phyloP scores from a whole-genome alignment of 2,113 vertebrate species.

The Campylomormyrus tamandua region DNA sequence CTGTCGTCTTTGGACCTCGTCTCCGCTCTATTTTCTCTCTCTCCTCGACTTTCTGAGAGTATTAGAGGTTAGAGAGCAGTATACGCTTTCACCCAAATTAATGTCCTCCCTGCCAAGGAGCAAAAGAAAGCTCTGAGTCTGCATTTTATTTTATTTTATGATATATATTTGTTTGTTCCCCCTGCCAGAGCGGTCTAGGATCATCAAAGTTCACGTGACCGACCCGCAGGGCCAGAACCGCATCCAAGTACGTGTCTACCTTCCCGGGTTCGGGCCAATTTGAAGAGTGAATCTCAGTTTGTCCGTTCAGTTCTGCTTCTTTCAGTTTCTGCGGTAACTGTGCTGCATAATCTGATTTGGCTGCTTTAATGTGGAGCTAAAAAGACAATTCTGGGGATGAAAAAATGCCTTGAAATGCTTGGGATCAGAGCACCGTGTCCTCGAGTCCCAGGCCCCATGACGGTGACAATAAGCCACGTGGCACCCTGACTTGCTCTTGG shows the following conservation, averaged over 20 bases:
- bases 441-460: neutral
- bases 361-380: neutral
- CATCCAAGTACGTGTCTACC: neutral
- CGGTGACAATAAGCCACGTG: neutral
- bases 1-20: conserved; percentile 18
- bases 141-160: neutral
- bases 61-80: conserved; percentile 13
- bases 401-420: neutral
- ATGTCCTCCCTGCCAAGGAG: neutral
- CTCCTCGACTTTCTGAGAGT: neutral
- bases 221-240: neutral
- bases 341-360: neutral
- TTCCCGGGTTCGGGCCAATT: neutral
- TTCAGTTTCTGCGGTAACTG: neutral
- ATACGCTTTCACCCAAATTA: conserved; percentile 10
- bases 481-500: neutral
- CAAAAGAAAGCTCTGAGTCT: neutral
- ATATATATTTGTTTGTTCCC: conserved; percentile 1
- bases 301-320: neutral
- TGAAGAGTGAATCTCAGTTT: neutral
- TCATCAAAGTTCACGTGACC: neutral
- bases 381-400: neutral
- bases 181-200: neutral
- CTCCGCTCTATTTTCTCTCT: conserved; percentile 15
- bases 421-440: neutral